phyloP scores from a whole-genome alignment of 1,140 invertebrate species.

The Elymnias hypermnestra region DNA sequence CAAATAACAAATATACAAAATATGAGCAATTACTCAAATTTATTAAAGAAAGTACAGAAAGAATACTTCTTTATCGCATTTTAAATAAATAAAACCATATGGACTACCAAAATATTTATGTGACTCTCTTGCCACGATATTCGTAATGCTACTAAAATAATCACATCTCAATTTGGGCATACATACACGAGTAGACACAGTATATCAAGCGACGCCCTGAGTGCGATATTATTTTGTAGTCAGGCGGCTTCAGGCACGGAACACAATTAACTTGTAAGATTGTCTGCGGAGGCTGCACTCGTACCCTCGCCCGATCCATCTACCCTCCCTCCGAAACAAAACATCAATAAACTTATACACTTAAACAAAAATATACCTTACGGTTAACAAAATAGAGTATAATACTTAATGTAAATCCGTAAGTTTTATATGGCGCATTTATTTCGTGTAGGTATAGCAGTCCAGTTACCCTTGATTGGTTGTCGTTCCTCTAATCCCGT shows the following conservation, averaged over 20 bases:
- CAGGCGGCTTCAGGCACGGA: slow-evolving; percentile 66
- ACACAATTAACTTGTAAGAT: slow-evolving; percentile 76
- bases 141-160: slow-evolving; percentile 6
- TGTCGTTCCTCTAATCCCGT: slow-evolving; percentile 77
- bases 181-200: neutral
- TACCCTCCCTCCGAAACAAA: slow-evolving; percentile 70
- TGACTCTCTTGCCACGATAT: too few species aligned
- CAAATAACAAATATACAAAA: too few species aligned
- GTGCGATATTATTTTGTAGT: slow-evolving; percentile 70
- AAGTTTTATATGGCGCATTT: slow-evolving; percentile 74
- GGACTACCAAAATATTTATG: too few species aligned
- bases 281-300: slow-evolving; percentile 72
- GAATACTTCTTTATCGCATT: too few species aligned
- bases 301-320: slow-evolving; percentile 62
- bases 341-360: slow-evolving; percentile 65
- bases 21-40: too few species aligned
- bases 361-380: slow-evolving; percentile 33
- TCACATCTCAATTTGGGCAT: slow-evolving; percentile 1
- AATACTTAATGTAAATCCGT: slow-evolving; percentile 25
- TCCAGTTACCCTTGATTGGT: slow-evolving; percentile 78
- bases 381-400: slow-evolving; percentile 22
- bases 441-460: slow-evolving; percentile 75
- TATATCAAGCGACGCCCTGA: slow-evolving; percentile 25
- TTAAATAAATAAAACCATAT: too few species aligned
- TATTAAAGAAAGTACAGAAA: too few species aligned